Base-by-base conservation (phyloP, 2,113 vertebrate species). In the Tychaedon coryphoeus region DNA sequence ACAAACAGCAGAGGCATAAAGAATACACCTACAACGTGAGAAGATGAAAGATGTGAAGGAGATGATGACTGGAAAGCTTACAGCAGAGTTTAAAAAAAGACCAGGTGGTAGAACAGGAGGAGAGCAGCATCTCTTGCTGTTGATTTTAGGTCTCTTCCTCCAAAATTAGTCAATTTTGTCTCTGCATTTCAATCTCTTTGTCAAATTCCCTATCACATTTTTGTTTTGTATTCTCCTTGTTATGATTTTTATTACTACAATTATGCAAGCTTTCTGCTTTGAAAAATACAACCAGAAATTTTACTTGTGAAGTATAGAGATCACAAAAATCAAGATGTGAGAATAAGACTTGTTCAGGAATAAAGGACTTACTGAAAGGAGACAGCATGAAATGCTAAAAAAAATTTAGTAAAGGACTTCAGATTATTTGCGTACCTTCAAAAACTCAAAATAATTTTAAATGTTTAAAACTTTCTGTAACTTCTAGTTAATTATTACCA, bases 341-440 rank as follows among this genome's bases (percentile, higher is more conserved):
- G 70, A 92, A 88, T 69, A 97, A 76, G 36, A 93, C 86, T 90
- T 94, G 79, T 92, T 92, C 91, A 96, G 90, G 95, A 94, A 93
- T 93, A 94, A 94, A 93, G 34, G 75, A 90, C 93, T 95, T 95
- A 95, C 90, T 95, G 86, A 96, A 91, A 96, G 93, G 74, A 95
- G 94, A 96, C 94, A 89, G 93, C 84, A 96, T 96, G 95, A 97
- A 91, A 89, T 94, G 91, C 93, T 95, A 92, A 97, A 93, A 96
- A 84, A 77, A 96, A 93, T 95, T 95, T 90, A 93, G 73, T 90
- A 95, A 92, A 95, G 86, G 85, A 95, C 94, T 95, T 97, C 61
- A 95, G 91, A 95, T 95, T 93, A 96, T 95, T 96, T 89, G 69
- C 70, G 72, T 34, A 86, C 47, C 62, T 94, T 92, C 28, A 92